Conservation (phyloP, 2,888 invertebrate species). For the Congeria kusceri region DNA sequence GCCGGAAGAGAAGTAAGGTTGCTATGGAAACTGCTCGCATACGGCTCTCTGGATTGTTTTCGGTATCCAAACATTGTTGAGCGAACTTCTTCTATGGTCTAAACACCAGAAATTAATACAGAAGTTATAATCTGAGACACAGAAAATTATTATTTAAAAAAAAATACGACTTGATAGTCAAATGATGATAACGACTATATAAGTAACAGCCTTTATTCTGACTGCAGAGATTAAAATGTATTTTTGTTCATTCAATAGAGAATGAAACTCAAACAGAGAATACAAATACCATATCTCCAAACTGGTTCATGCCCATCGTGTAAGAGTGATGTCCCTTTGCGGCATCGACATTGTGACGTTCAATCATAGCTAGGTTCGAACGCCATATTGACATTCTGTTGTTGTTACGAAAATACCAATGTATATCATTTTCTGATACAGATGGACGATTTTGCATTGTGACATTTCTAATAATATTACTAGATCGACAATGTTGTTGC, state of each 20-base stretch:
- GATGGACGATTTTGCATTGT: too few relatives aligned
- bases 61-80: conserved; percentile 31
- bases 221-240: too few relatives aligned
- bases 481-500: too few relatives aligned
- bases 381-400: conserved; percentile 43
- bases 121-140: too few relatives aligned
- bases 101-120: background rate
- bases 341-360: conserved; percentile 41
- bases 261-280: too few relatives aligned
- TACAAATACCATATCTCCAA: conserved; percentile 55
- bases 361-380: conserved; percentile 23
- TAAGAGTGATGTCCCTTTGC: conserved; percentile 42
- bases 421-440: too few relatives aligned
- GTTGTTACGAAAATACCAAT: background rate
- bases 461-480: too few relatives aligned
- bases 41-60: background rate
- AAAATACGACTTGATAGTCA: too few relatives aligned
- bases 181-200: too few relatives aligned
- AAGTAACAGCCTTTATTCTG: too few relatives aligned
- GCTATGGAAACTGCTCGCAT: background rate
- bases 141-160: too few relatives aligned
- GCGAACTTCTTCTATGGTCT: conserved; percentile 39
- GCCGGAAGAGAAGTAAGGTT: conserved; percentile 79
- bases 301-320: conserved; percentile 50
- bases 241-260: too few relatives aligned